Percentiles rank a stretch among this genome's conserved stretches.
These are phyloP conservation scores for Nomada flava DNA, from an alignment of 2,888 invertebrate genomes.

Conservation along the genomic window DNA sequence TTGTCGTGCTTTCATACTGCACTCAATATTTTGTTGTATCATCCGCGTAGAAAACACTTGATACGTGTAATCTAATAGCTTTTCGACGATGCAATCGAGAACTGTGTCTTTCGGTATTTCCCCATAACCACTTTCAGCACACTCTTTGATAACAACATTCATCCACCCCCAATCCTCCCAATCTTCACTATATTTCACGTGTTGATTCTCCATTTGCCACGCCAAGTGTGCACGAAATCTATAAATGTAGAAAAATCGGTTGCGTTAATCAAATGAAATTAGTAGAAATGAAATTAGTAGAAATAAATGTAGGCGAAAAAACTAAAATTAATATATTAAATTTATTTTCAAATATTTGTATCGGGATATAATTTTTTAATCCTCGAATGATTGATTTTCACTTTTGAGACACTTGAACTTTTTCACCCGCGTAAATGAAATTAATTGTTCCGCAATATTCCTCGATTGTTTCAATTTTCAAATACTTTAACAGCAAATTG, in stretches of 20 bases:
- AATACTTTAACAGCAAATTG: too few species aligned
- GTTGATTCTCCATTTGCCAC: conserved; percentile 74
- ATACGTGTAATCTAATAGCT: conserved; percentile 68
- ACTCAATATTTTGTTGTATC: conserved; percentile 20
- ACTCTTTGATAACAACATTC: conserved; percentile 73
- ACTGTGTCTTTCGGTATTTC: conserved; percentile 70
- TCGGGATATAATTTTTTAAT: too few species aligned
- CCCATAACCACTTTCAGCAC: conserved; percentile 72
- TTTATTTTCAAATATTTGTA: not conserved
- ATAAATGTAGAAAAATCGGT: conserved; percentile 14
- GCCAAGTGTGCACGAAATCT: conserved; percentile 75
- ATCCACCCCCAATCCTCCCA: conserved; percentile 81
- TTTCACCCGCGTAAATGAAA: too few species aligned
- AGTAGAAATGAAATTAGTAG: not conserved
- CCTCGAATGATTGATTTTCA: too few species aligned
- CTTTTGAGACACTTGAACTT: too few species aligned
- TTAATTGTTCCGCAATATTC: too few species aligned
- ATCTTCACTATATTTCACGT: conserved; percentile 72
- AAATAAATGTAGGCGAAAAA: not conserved
- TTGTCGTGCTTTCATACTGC: conserved; percentile 31
- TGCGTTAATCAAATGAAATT: not conserved
- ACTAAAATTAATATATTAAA: not conserved
- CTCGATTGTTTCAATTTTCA: too few species aligned
- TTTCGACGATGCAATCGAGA: conserved; percentile 74
- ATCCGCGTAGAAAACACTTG: conserved; percentile 38